These are phyloP conservation scores for Mythimna lalbum DNA, from an alignment of 2,888 invertebrate species.

Conservation along the genomic window DNA sequence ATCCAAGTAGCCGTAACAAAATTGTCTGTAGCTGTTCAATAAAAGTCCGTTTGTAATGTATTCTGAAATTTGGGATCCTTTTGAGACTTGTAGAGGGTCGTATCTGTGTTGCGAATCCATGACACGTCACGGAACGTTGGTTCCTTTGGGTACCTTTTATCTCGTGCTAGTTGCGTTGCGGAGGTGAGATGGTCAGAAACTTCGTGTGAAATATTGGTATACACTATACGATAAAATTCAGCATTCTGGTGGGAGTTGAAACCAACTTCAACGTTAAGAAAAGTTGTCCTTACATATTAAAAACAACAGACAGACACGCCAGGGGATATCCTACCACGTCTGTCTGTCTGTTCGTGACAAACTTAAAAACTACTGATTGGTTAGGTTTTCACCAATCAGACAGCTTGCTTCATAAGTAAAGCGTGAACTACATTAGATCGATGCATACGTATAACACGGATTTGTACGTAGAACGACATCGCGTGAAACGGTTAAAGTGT, in stretches of 20 bases:
- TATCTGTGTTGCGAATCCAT: conserved; percentile 17
- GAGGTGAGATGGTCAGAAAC: neutral
- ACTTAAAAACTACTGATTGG: too few relatives aligned
- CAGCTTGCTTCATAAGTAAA: too few relatives aligned
- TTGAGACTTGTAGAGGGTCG: neutral
- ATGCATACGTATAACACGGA: too few relatives aligned
- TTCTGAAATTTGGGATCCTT: conserved; percentile 1
- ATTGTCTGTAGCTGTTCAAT: conserved; percentile 1
- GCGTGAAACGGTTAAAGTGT: too few relatives aligned
- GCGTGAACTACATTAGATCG: too few relatives aligned
- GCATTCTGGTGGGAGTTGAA: neutral
- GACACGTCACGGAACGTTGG: conserved; percentile 11
- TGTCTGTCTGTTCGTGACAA: too few relatives aligned
- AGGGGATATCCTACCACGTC: too few relatives aligned
- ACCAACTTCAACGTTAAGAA: neutral
- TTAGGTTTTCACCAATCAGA: too few relatives aligned
- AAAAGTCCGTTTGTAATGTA: conserved; percentile 3
- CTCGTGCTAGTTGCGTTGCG: neutral
- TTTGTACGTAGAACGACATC: too few relatives aligned
- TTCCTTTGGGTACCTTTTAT: conserved; percentile 12
- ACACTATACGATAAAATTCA: neutral
- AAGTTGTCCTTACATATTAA: neutral
- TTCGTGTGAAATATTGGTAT: conserved; percentile 3
- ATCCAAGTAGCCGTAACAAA: conserved; percentile 13
- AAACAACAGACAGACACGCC: too few relatives aligned